Conservation (phyloP, 2,888 invertebrate species). For the Melinaea marsaeus region DNA sequence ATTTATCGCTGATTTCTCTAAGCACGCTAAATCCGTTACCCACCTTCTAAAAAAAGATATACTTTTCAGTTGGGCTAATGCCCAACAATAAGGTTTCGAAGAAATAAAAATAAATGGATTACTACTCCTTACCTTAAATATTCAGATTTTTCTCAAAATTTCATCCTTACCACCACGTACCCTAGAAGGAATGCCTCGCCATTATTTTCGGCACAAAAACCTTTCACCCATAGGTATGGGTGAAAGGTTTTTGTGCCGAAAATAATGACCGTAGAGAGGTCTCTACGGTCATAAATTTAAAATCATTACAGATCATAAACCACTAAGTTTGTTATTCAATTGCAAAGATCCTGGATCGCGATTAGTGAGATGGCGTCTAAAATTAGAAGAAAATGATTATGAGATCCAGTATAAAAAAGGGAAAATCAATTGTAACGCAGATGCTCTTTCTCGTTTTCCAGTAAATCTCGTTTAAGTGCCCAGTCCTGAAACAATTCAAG, state of each 20-base stretch:
- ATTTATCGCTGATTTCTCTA: slow-evolving; percentile 46
- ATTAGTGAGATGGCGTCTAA: slow-evolving; percentile 30
- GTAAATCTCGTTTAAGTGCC: neutral
- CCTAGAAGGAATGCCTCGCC: slow-evolving; percentile 7
- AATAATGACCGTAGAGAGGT: too few species aligned
- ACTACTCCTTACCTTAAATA: slow-evolving; percentile 42
- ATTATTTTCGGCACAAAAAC: too few species aligned
- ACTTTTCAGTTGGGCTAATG: slow-evolving; percentile 29
- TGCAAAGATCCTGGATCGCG: slow-evolving; percentile 26
- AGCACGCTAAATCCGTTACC: slow-evolving; percentile 36
- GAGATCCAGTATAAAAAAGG: slow-evolving; percentile 38
- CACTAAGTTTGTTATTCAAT: slow-evolving; percentile 31
- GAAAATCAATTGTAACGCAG: slow-evolving; percentile 36
- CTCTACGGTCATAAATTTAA: slow-evolving; percentile 27
- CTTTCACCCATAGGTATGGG: slow-evolving; percentile 8
- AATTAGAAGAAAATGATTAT: slow-evolving; percentile 38
- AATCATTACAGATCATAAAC: slow-evolving; percentile 31
- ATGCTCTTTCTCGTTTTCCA: slow-evolving; percentile 33
- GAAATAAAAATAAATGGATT: slow-evolving; percentile 24
- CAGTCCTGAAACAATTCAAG: neutral
- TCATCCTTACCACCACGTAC: slow-evolving; percentile 25
- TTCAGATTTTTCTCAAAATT: slow-evolving; percentile 42
- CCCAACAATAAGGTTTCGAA: slow-evolving; percentile 32
- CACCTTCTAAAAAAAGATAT: slow-evolving; percentile 32
- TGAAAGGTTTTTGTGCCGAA: too few species aligned